A percentile compares a stretch with the other conserved stretches of the same genome.
Evolutionary conservation across 2,113 vertebrate genomes (phyloP).

Genomic region (Protobothrops mucrosquamatus): DNA sequence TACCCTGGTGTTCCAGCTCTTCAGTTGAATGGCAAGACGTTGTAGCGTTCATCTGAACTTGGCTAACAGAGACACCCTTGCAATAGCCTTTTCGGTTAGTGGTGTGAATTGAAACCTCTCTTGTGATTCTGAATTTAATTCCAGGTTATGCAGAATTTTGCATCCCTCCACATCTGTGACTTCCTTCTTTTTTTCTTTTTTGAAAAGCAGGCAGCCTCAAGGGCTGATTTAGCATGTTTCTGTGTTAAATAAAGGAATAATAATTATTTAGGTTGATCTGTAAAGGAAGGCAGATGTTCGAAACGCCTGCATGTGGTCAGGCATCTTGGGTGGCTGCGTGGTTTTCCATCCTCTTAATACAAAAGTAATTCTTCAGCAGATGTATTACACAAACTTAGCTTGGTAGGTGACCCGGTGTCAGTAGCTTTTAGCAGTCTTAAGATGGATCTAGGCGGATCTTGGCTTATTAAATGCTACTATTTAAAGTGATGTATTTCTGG

Average conservation of each 20-base stretch:
- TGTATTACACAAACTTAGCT: neutral
- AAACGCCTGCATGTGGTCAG: conserved; percentile 19
- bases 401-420: conserved; percentile 32
- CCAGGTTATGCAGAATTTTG: neutral
- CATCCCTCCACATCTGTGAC: neutral
- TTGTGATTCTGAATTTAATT: neutral
- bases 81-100: neutral
- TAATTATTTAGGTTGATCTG: conserved; percentile 45
- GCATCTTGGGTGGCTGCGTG: conserved; percentile 55
- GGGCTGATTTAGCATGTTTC: conserved; percentile 51
- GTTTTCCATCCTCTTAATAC: conserved; percentile 48
- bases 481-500: neutral
- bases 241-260: conserved; percentile 44
- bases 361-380: conserved; percentile 20
- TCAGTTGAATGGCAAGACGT: neutral
- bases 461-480: neutral
- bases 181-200: no score
- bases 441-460: neutral
- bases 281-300: conserved; percentile 51
- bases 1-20: neutral
- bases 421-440: neutral
- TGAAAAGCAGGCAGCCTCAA: conserved; percentile 39
- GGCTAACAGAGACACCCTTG: no score
- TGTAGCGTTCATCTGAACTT: neutral
- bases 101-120: neutral